Percentiles rank a stretch among this genome's conserved stretches.
Evolutionary conservation across 2,113 vertebrate genomes (phyloP).

Genomic region (Tachysurus fulvidraco): DNA sequence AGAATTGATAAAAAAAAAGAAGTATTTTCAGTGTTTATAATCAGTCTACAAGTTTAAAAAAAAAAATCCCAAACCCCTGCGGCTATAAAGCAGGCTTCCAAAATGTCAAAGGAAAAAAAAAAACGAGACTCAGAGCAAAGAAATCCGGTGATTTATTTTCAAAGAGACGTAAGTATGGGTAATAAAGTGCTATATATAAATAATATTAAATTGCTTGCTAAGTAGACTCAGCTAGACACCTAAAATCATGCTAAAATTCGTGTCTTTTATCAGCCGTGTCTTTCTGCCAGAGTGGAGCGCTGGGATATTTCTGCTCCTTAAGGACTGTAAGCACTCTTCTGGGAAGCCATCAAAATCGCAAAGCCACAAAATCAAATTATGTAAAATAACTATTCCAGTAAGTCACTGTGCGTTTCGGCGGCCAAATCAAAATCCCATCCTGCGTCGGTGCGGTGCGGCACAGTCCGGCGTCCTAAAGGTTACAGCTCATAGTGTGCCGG

Average conservation of each 20-base stretch:
- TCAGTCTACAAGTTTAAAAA: background rate
- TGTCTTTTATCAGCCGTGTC: slow-evolving; percentile 23
- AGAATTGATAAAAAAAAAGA: background rate
- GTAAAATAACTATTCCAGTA: slow-evolving; percentile 53
- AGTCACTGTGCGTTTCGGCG: slow-evolving; percentile 51
- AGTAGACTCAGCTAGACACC: slow-evolving; percentile 32
- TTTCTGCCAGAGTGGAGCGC: slow-evolving; percentile 29
- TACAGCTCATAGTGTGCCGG: slow-evolving; percentile 36
- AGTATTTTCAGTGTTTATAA: background rate
- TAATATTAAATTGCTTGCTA: slow-evolving; percentile 16
- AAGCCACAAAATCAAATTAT: slow-evolving; percentile 51
- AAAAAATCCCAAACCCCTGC: background rate
- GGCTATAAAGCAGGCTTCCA: slow-evolving; percentile 6
- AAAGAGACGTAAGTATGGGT: background rate
- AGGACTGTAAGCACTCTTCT: slow-evolving; percentile 25
- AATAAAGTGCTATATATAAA: slow-evolving; percentile 19
- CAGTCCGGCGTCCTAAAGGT: slow-evolving; percentile 52
- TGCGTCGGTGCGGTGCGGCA: slow-evolving; percentile 51
- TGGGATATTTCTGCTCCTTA: slow-evolving; percentile 24
- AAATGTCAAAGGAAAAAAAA: slow-evolving; percentile 11
- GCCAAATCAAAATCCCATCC: slow-evolving; percentile 41
- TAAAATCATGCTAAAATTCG: slow-evolving; percentile 17
- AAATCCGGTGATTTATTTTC: slow-evolving; percentile 27
- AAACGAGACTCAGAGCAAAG: background rate
- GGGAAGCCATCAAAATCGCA: slow-evolving; percentile 39